phyloP scores from a whole-genome alignment of 2,113 vertebrate species.

The Holacanthus passer region DNA sequence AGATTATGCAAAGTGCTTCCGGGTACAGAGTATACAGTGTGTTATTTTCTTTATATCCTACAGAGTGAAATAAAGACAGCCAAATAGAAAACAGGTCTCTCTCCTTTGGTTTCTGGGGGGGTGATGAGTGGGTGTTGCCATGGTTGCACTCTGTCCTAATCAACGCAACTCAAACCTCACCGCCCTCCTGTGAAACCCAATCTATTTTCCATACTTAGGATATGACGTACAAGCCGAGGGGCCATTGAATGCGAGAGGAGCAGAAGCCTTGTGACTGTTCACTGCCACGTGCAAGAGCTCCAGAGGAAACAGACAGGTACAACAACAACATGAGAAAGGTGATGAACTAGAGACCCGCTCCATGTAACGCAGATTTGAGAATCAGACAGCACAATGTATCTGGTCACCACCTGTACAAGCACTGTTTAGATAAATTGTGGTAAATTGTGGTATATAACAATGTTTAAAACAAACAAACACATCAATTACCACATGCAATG shows the following conservation, averaged over 20 bases:
- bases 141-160: slow-evolving; percentile 60
- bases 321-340: slow-evolving; percentile 26
- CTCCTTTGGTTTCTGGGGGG: slow-evolving; percentile 8
- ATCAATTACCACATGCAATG: background rate
- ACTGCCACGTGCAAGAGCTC: slow-evolving; percentile 35
- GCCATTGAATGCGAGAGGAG: slow-evolving; percentile 25
- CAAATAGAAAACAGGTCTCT: slow-evolving; percentile 39
- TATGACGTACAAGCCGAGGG: slow-evolving; percentile 52
- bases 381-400: background rate
- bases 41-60: background rate
- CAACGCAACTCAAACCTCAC: slow-evolving; percentile 52
- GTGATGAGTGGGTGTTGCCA: slow-evolving; percentile 54
- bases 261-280: slow-evolving; percentile 30
- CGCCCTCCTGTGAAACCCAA: slow-evolving; percentile 66
- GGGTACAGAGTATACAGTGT: background rate
- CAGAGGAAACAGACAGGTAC: slow-evolving; percentile 11
- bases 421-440: background rate
- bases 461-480: background rate
- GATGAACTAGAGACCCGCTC: background rate
- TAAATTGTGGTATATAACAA: background rate
- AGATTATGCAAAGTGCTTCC: slow-evolving; percentile 1
- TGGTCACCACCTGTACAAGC: background rate
- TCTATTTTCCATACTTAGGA: slow-evolving; percentile 69
- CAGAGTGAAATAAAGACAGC: slow-evolving; percentile 26
- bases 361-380: too few species aligned